These are phyloP conservation scores for Gymnocypris eckloni DNA, from an alignment of 2,797 vertebrate species.

Conservation along the genomic window DNA sequence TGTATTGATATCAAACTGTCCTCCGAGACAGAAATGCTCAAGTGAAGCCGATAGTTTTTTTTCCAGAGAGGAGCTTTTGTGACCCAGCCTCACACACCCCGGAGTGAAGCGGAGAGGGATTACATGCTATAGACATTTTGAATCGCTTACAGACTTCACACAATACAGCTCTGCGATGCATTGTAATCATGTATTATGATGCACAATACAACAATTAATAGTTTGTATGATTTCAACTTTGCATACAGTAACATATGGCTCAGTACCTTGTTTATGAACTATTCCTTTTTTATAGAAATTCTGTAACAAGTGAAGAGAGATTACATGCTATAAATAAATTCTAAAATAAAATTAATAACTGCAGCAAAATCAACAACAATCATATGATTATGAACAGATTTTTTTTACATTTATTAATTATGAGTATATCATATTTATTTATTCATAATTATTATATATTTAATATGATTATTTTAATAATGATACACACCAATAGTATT, in stretches of 20 bases:
- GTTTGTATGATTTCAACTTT: not conserved
- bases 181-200: not conserved
- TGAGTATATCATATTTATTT: not conserved
- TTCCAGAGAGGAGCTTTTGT: slow-evolving; percentile 64
- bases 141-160: slow-evolving; percentile 4
- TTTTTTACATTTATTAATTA: not conserved
- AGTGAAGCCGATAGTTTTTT: slow-evolving; percentile 75
- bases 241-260: not conserved
- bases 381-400: not conserved
- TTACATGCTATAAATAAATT: not conserved
- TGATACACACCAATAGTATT: not conserved
- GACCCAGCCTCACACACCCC: slow-evolving; percentile 70
- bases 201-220: not conserved
- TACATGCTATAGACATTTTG: slow-evolving; percentile 4
- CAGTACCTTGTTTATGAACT: not conserved
- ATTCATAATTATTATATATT: not conserved
- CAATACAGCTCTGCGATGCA: not conserved
- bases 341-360: not conserved
- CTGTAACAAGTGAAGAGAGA: not conserved
- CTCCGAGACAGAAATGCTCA: slow-evolving; percentile 73
- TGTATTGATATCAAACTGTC: slow-evolving; percentile 80
- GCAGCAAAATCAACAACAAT: not conserved
- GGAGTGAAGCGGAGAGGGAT: slow-evolving; percentile 65
- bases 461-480: not conserved
- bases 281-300: not conserved